Conservation (phyloP, 1,140 invertebrate species). For the Diabrotica virgifera region DNA sequence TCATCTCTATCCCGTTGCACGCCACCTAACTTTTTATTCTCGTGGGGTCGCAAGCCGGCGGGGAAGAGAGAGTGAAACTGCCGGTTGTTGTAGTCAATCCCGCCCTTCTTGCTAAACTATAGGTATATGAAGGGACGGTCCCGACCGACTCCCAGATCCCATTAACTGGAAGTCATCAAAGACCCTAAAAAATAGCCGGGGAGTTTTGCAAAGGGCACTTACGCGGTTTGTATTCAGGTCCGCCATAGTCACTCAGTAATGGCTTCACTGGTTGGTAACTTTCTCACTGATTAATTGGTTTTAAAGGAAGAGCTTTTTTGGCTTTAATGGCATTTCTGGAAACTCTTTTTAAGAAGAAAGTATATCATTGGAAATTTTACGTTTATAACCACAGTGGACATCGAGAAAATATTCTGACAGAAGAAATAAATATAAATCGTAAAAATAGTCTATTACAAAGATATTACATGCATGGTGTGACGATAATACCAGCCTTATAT, state of each 20-base stretch:
- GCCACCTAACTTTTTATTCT: neutral
- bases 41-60: neutral
- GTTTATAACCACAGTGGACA: too few relatives aligned
- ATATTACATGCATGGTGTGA: too few relatives aligned
- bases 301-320: neutral
- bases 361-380: too few relatives aligned
- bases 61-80: neutral
- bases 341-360: too few relatives aligned
- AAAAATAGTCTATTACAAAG: too few relatives aligned
- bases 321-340: too few relatives aligned
- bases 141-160: conserved; percentile 24
- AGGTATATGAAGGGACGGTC: conserved; percentile 31
- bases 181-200: conserved; percentile 19
- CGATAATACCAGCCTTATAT: too few relatives aligned
- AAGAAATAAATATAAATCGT: too few relatives aligned
- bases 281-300: conserved; percentile 10
- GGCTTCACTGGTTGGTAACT: conserved; percentile 12
- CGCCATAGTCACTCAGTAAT: conserved; percentile 11
- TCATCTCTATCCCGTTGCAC: neutral
- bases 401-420: too few relatives aligned
- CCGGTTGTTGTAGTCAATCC: conserved; percentile 1
- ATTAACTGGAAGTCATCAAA: conserved; percentile 33
- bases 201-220: conserved; percentile 15
- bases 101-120: conserved; percentile 34
- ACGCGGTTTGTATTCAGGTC: conserved; percentile 15